Evolutionary conservation across 2,888 invertebrate species (phyloP).

Genomic region (Parochlus steinenii): DNA sequence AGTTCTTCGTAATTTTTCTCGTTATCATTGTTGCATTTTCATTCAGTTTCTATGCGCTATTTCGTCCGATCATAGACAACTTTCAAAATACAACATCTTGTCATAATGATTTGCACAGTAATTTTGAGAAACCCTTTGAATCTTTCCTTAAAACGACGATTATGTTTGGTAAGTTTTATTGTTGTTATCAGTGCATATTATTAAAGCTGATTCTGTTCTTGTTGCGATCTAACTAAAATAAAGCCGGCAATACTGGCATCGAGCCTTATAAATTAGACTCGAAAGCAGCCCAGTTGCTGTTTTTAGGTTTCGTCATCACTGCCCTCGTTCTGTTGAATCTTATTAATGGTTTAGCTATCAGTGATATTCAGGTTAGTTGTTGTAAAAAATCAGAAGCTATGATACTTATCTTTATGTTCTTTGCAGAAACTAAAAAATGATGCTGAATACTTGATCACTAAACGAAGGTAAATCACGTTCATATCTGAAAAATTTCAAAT

Average conservation of each 20-base stretch:
- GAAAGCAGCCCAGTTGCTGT: conserved; percentile 4
- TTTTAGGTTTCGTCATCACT: conserved; percentile 8
- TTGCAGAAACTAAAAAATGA: conserved; percentile 3
- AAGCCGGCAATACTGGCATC: conserved; percentile 6
- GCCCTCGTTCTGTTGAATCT: conserved; percentile 8
- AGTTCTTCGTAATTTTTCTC: conserved; percentile 10
- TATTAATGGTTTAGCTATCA: conserved; percentile 12
- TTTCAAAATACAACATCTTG: no score
- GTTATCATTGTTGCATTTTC: conserved; percentile 10
- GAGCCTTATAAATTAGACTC: conserved; percentile 10
- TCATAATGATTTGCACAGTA: no score
- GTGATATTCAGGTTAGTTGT: conserved; percentile 8
- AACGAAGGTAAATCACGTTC: no score
- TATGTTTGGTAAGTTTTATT: no score
- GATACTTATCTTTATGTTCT: no score
- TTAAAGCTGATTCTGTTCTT: no score
- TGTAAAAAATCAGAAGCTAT: no score
- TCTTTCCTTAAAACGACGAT: conserved; percentile 9
- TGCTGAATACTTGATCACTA: conserved; percentile 9
- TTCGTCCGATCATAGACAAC: no score
- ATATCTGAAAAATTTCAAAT: no score
- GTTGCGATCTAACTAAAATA: no score
- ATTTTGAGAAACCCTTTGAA: conserved; percentile 10
- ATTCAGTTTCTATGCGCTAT: conserved; percentile 8
- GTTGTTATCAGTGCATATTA: no score